These are phyloP conservation scores for Collichthys lucidus DNA, from an alignment of 2,113 vertebrate genomes.

Conservation along the genomic window DNA sequence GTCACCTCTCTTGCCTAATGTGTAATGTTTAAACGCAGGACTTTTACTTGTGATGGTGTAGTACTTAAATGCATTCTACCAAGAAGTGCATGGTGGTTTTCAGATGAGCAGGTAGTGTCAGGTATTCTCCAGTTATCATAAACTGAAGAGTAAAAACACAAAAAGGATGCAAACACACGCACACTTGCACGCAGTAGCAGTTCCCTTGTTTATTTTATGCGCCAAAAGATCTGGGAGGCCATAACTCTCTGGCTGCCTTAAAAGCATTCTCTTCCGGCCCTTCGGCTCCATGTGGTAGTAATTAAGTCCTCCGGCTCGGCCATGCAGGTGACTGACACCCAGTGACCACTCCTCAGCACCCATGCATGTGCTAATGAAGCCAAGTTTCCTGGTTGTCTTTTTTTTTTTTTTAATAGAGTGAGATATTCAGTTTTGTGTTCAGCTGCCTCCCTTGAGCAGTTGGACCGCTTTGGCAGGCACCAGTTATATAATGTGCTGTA, in stretches of 20 bases:
- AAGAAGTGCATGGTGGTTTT: neutral
- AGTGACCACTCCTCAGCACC: conserved; percentile 76
- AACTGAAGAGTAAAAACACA: conserved; percentile 35
- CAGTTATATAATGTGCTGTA: conserved; percentile 34
- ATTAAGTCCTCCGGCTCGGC: conserved; percentile 84
- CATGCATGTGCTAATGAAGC: conserved; percentile 90
- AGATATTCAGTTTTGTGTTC: conserved; percentile 29
- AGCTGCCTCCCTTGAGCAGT: conserved; percentile 20
- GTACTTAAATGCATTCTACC: neutral
- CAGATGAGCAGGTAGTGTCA: neutral
- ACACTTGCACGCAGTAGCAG: conserved; percentile 88
- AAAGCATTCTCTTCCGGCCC: conserved; percentile 87
- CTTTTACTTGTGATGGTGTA: neutral
- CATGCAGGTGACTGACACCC: conserved; percentile 78
- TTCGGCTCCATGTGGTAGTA: conserved; percentile 90
- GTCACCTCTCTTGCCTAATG: neutral
- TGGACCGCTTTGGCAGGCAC: conserved; percentile 25
- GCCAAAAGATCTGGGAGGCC: conserved; percentile 91
- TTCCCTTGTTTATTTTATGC: conserved; percentile 88
- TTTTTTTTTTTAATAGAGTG: conserved; percentile 11
- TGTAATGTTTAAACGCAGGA: neutral
- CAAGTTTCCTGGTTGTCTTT: conserved; percentile 49
- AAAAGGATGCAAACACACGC: conserved; percentile 20
- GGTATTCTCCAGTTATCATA: neutral
- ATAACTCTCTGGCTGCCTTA: conserved; percentile 91